phyloP scores from a whole-genome alignment of 30 jellyfish, hydroid and myxozoan genomes.

The Turritopsis dohrnii region DNA sequence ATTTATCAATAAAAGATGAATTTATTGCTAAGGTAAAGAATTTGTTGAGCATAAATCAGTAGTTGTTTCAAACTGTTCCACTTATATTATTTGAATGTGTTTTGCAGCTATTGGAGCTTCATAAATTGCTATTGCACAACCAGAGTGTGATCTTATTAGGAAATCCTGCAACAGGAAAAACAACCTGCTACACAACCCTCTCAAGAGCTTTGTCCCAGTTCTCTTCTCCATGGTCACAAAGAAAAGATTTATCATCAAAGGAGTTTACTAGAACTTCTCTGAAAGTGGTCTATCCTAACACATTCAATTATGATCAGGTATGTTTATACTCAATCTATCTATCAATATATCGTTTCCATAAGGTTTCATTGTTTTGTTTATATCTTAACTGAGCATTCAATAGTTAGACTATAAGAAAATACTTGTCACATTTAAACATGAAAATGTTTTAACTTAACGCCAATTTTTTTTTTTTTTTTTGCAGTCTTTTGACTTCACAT shows the following conservation, averaged over 20 bases:
- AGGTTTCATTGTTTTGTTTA: no score
- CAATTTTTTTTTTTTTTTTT: no score
- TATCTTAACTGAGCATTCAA: background rate
- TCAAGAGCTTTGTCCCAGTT: conserved; percentile 72
- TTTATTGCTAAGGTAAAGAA: conserved; percentile 45
- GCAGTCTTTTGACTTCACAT: no score
- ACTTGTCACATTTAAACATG: no score
- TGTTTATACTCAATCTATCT: background rate
- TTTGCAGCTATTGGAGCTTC: conserved; percentile 51
- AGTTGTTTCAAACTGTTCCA: background rate
- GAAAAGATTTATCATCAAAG: background rate
- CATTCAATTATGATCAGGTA: conserved; percentile 46
- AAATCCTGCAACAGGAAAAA: conserved; percentile 53
- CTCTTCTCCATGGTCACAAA: conserved; percentile 56
- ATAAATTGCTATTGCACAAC: conserved; percentile 28
- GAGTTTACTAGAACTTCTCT: conserved; percentile 26
- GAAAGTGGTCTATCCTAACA: conserved; percentile 48
- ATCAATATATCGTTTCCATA: no score
- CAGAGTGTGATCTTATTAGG: conserved; percentile 64
- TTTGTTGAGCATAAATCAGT: background rate
- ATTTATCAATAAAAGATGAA: conserved; percentile 31
- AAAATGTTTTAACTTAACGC: no score
- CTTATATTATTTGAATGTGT: background rate
- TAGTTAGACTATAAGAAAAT: background rate
- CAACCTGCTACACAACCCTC: conserved; percentile 70